Evolutionary conservation across 2,888 invertebrate species (phyloP).

Genomic region (Neocrepidodera transversa): DNA sequence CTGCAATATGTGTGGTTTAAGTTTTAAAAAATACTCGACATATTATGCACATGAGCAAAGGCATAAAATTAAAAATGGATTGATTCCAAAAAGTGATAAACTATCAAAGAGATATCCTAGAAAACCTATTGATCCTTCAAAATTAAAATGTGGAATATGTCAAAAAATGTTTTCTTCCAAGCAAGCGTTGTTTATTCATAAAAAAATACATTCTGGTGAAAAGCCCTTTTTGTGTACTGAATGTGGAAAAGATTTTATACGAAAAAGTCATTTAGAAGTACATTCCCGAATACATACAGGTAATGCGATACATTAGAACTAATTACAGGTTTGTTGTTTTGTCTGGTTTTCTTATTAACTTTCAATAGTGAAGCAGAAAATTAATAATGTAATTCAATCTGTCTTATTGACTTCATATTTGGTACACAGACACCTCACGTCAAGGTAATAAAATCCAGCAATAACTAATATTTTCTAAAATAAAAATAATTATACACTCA

Average conservation of each 20-base stretch:
- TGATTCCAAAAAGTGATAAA: constrained; percentile 30
- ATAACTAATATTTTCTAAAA: no score
- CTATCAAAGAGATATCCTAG: constrained; percentile 28
- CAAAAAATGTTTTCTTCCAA: constrained; percentile 34
- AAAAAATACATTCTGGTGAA: constrained; percentile 36
- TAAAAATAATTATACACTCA: no score
- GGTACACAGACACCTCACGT: no score
- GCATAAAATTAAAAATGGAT: constrained; percentile 38
- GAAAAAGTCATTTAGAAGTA: constrained; percentile 36
- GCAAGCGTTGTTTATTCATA: constrained; percentile 31
- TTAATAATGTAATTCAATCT: no score
- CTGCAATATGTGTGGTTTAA: constrained; percentile 34
- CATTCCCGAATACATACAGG: constrained; percentile 37
- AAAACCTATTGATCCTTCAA: constrained; percentile 23
- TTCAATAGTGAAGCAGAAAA: no score
- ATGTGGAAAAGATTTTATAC: constrained; percentile 36
- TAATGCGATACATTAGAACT: no score
- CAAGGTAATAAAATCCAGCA: no score
- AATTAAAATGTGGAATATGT: constrained; percentile 32
- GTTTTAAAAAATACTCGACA: constrained; percentile 38
- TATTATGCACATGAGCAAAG: constrained; percentile 34
- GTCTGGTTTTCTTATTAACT: no score
- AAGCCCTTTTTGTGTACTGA: constrained; percentile 36
- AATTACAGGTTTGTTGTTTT: no score
- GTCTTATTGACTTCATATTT: no score